Evolutionary conservation across 1,140 invertebrate species (phyloP), one percentile per base, ranked within the genome.

Genomic region (Bombyx mandarina): DNA sequence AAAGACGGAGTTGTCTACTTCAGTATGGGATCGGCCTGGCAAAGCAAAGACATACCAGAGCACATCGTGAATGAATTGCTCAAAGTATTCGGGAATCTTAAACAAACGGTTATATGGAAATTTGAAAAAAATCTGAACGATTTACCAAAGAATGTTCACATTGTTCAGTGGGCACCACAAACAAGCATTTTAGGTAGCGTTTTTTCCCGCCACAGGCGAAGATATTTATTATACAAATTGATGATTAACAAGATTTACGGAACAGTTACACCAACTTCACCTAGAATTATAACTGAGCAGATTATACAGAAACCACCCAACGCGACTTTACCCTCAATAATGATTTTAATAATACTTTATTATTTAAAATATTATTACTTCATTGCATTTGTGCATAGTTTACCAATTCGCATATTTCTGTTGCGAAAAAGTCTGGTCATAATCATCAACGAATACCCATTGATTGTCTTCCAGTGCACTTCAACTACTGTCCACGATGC

Each of bases 121-220:
- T 89, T 52, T 56, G 82, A 82, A 56, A 64, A 86, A 22, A 51
- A 57, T 26, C 61, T 89, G 52, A 56, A 58, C 3, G 69, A 86
- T 57, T 62, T 88, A 54, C 60, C 63, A 10, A 50, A 73, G 8
- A 92, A 92, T 77, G 86, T 92, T 6, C 88, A 89, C 62, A 69
- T 90, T 43, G 65, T 79, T 7, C 88, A 90, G 57, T 92, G 91
- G 90, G 58, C 91, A 49, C 91, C 91, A 7, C 91, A 92, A 66
- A 74, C 71, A 42, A 88, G 90, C 63, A 85, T 91, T 56, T 64
- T 91, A 57, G 88, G 63, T 65, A 52, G 7, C 7, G 8, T 35
- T 45, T 43, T 53, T 9, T 9, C 8, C 10, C 10, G 45, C 7
- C 45, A 8, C 10, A 7, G 45, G 45, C 45, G 45, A 8, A 45